These are phyloP conservation scores for Globia sparganii DNA, from an alignment of 2,888 invertebrate species.

Conservation along the genomic window DNA sequence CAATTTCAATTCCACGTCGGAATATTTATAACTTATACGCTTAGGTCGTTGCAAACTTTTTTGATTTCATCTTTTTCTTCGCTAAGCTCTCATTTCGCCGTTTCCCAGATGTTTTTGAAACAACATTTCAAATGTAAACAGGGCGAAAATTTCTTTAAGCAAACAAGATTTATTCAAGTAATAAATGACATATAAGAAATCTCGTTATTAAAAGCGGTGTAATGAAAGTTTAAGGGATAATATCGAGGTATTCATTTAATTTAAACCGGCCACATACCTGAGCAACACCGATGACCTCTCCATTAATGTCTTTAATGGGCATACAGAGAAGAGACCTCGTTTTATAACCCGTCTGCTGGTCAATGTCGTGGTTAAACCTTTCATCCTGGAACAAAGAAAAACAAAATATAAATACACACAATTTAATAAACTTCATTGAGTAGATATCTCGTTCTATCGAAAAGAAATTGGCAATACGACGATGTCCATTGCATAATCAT, in stretches of 20 bases:
- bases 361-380: conserved; percentile 98
- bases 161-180: conserved; percentile 56
- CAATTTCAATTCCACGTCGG: conserved; percentile 71
- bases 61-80: conserved; percentile 70
- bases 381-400: conserved; percentile 84
- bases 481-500: neutral
- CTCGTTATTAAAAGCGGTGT: conserved; percentile 16
- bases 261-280: conserved; percentile 91
- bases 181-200: conserved; percentile 11
- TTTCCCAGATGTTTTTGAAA: conserved; percentile 62
- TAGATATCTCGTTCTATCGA: neutral
- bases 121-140: conserved; percentile 63
- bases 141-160: conserved; percentile 59
- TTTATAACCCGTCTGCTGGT: conserved; percentile 97
- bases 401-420: conserved; percentile 18
- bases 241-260: conserved; percentile 9
- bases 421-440: neutral
- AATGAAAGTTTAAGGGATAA: conserved; percentile 20
- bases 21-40: conserved; percentile 70
- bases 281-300: conserved; percentile 98
- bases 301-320: conserved; percentile 98
- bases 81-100: conserved; percentile 59
- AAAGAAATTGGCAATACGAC: conserved; percentile 14
- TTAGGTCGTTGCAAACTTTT: conserved; percentile 69
- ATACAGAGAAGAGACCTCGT: conserved; percentile 98